Evolutionary conservation across 2,888 invertebrate species (phyloP).

Genomic region (Drosophila falleni): DNA sequence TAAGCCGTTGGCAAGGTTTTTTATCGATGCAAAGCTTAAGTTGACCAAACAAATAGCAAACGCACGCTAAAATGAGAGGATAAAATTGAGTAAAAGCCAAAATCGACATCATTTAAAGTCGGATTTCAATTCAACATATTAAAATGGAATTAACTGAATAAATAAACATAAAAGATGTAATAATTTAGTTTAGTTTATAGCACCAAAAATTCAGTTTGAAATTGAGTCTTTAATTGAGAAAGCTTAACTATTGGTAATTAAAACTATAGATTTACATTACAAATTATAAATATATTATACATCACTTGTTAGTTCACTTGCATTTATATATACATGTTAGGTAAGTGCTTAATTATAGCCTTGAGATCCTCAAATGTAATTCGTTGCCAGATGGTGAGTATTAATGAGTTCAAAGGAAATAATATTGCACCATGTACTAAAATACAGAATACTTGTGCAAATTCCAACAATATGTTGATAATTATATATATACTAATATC

Average conservation of each 20-base stretch:
- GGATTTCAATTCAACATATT: not conserved
- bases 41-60: conserved; percentile 28
- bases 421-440: conserved; percentile 21
- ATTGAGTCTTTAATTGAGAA: not conserved
- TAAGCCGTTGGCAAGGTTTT: conserved; percentile 56
- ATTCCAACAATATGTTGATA: conserved; percentile 17
- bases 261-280: too few relatives aligned
- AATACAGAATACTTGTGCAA: conserved; percentile 18
- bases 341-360: not conserved
- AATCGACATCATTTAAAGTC: not conserved
- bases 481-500: conserved; percentile 4
- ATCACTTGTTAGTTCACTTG: not conserved
- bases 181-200: too few relatives aligned
- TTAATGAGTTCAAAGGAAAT: conserved; percentile 20
- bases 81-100: conserved; percentile 9
- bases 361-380: not conserved
- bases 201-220: not conserved
- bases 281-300: too few relatives aligned
- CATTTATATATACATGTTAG: not conserved
- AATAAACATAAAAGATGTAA: too few relatives aligned
- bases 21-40: not conserved
- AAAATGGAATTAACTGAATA: too few relatives aligned
- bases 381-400: not conserved
- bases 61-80: not conserved
- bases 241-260: not conserved